A percentile compares a stretch with the other conserved stretches of the same genome.
Evolutionary conservation across 1,140 invertebrate species (phyloP).

Genomic region (Halyomorpha halys): DNA sequence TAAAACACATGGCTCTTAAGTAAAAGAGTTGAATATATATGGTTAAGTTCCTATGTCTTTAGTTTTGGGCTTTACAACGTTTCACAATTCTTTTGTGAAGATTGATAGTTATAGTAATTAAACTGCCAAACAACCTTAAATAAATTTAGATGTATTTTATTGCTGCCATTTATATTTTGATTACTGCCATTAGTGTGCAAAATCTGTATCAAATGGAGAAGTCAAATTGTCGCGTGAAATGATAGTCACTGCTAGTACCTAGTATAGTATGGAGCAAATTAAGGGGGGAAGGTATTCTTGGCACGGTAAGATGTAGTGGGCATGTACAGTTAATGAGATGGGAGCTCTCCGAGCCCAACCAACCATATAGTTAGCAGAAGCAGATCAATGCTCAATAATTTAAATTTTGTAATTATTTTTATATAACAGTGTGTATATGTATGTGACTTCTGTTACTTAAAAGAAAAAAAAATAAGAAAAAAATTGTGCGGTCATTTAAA

Average conservation of each 20-base stretch:
- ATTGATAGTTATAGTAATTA: too few species aligned
- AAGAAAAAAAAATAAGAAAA: too few species aligned
- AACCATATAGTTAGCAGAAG: background rate
- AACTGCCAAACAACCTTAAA: too few species aligned
- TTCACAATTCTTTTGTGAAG: too few species aligned
- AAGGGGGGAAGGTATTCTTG: constrained; percentile 2
- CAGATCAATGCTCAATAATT: constrained; percentile 17
- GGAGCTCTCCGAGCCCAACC: background rate
- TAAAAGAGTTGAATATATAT: too few species aligned
- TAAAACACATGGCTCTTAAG: too few species aligned
- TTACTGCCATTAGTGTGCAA: too few species aligned
- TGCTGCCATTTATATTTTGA: too few species aligned
- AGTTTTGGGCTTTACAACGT: too few species aligned
- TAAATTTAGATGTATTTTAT: too few species aligned
- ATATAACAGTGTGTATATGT: background rate
- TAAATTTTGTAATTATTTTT: constrained; percentile 19
- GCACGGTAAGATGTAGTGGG: constrained; percentile 4
- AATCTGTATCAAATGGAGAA: background rate
- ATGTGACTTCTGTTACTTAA: constrained; percentile 6
- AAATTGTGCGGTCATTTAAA: too few species aligned
- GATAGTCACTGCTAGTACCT: constrained; percentile 13
- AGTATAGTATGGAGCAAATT: constrained; percentile 1
- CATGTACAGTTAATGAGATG: constrained; percentile 1
- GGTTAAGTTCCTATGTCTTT: too few species aligned
- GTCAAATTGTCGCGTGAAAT: constrained; percentile 3